Percentiles rank a stretch among this genome's conserved stretches.
Evolutionary conservation across 1,140 invertebrate genomes (phyloP).

Genomic region (Drosophila pseudoobscura): DNA sequence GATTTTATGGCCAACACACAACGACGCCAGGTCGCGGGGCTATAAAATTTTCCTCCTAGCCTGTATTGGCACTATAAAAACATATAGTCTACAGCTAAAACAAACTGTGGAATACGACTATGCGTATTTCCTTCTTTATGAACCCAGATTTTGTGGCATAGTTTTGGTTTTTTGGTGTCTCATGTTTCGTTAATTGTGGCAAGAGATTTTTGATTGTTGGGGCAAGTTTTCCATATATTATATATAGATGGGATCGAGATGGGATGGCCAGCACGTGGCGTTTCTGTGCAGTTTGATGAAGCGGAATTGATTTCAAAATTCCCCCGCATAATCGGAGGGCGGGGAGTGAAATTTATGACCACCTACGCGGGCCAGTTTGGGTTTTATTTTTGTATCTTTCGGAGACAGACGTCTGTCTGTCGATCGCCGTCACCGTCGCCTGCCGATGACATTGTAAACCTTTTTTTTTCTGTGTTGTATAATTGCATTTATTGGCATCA

Average conservation of each 20-base stretch:
- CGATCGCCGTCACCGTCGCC: no score
- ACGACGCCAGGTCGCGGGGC: conserved; percentile 59
- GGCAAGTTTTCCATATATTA: neutral
- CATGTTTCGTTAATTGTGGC: conserved; percentile 71
- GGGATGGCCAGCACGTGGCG: conserved; percentile 63
- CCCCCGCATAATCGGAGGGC: conserved; percentile 36
- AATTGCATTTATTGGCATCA: conserved; percentile 77
- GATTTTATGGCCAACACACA: conserved; percentile 71
- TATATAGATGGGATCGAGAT: neutral
- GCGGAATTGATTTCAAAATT: conserved; percentile 77
- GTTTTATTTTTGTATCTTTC: conserved; percentile 45
- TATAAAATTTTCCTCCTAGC: conserved; percentile 66
- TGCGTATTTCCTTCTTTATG: conserved; percentile 43
- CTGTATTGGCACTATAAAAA: conserved; percentile 77
- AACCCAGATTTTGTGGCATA: conserved; percentile 53
- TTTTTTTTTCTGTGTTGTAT: conserved; percentile 52
- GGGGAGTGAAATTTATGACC: conserved; percentile 61
- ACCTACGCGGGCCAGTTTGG: conserved; percentile 51
- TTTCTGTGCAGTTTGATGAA: conserved; percentile 43
- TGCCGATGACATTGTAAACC: conserved; percentile 44
- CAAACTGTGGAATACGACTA: conserved; percentile 34
- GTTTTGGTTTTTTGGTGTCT: conserved; percentile 54
- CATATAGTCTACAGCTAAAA: conserved; percentile 58
- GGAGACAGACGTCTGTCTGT: conserved; percentile 13
- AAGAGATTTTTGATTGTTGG: conserved; percentile 65